These are phyloP conservation scores for Lasioglossum marginatum DNA, from an alignment of 2,888 invertebrate genomes.

Conservation along the genomic window DNA sequence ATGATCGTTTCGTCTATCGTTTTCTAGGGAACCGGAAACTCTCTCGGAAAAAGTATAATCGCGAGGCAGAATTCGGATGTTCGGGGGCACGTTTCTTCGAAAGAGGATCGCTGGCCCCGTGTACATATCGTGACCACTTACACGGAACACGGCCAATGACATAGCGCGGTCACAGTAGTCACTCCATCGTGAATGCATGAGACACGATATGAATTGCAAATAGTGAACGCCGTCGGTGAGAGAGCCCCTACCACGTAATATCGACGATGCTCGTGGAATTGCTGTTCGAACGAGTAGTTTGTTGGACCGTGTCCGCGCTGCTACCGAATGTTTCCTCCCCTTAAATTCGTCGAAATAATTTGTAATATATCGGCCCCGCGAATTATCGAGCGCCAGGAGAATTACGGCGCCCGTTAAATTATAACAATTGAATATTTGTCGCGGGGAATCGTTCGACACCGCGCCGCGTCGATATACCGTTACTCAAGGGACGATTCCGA, in stretches of 20 bases:
- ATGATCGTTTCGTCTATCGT: neutral
- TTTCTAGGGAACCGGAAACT: neutral
- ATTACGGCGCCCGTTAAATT: constrained; percentile 42
- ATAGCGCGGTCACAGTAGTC: constrained; percentile 68
- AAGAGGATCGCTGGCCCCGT: constrained; percentile 46
- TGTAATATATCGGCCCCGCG: constrained; percentile 26
- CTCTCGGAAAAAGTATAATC: neutral
- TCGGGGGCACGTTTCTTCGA: constrained; percentile 55
- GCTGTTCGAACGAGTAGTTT: constrained; percentile 72
- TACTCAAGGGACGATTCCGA: neutral
- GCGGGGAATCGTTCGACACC: neutral
- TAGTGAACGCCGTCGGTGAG: constrained; percentile 57
- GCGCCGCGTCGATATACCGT: neutral
- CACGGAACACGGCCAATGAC: constrained; percentile 66
- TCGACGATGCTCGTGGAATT: constrained; percentile 64
- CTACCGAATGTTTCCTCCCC: constrained; percentile 52
- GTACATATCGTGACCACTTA: constrained; percentile 58
- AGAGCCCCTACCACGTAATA: constrained; percentile 69
- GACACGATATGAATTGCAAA: constrained; percentile 79
- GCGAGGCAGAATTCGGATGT: constrained; percentile 11
- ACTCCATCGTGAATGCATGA: constrained; percentile 75
- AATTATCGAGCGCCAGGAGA: constrained; percentile 45
- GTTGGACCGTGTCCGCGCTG: constrained; percentile 60
- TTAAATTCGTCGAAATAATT: constrained; percentile 59
- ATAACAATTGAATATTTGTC: constrained; percentile 49